These are phyloP conservation scores for Uropetala carovei DNA, from an alignment of 2,888 invertebrate genomes.

Conservation along the genomic window DNA sequence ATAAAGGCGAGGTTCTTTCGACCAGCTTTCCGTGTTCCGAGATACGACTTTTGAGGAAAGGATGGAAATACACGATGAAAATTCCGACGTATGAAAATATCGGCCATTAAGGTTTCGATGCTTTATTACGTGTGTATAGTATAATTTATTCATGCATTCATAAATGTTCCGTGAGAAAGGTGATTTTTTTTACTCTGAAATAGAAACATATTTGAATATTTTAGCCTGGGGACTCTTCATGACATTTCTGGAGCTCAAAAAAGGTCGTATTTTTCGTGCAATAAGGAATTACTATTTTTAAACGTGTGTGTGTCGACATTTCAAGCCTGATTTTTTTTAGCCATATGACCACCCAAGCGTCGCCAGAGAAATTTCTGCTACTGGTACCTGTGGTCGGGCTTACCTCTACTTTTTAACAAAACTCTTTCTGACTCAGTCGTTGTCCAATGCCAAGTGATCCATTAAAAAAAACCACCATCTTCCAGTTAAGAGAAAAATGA, in stretches of 20 bases:
- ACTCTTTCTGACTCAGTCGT: neutral
- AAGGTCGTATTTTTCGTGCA: constrained; percentile 33
- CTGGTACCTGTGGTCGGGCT: neutral
- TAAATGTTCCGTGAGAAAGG: neutral
- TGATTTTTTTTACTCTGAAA: neutral
- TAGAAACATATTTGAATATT: neutral
- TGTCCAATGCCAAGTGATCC: neutral
- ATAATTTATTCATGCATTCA: neutral
- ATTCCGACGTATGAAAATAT: neutral
- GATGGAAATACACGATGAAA: neutral
- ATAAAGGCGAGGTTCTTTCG: constrained; percentile 66
- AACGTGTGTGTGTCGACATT: neutral
- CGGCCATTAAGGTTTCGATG: neutral
- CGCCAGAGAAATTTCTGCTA: neutral
- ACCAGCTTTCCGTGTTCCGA: constrained; percentile 68
- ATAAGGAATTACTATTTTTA: constrained; percentile 28
- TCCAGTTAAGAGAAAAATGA: neutral
- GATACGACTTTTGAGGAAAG: constrained; percentile 66
- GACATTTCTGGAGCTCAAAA: neutral
- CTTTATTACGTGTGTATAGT: neutral
- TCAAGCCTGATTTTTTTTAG: neutral
- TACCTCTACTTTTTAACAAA: neutral
- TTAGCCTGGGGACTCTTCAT: neutral
- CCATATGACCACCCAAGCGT: neutral
- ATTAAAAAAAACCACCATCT: neutral